phyloP scores from a whole-genome alignment of 2,113 vertebrate species.

The Vulpes lagopus region DNA sequence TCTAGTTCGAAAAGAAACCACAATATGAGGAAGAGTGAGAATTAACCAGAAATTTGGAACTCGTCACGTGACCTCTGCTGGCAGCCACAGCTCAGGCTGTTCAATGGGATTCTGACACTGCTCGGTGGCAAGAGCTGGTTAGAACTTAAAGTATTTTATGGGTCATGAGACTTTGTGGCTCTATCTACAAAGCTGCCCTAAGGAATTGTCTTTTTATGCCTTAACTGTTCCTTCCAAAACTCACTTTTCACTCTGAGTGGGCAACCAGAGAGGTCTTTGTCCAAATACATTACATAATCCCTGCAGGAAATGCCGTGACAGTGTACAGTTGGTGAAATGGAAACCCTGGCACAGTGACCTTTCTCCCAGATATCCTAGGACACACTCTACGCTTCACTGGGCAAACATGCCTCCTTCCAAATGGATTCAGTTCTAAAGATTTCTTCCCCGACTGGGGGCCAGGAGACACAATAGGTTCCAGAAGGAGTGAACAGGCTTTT shows the following conservation, averaged over 20 bases:
- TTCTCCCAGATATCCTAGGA: constrained; percentile 63
- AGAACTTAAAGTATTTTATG: constrained; percentile 51
- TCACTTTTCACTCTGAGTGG: constrained; percentile 39
- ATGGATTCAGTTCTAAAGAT: constrained; percentile 55
- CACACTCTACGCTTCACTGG: constrained; percentile 21
- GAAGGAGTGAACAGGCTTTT: constrained; percentile 32
- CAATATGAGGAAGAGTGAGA: constrained; percentile 4
- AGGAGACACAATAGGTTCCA: constrained; percentile 49
- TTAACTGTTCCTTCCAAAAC: constrained; percentile 32
- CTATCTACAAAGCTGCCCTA: constrained; percentile 22
- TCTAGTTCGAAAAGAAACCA: constrained; percentile 52
- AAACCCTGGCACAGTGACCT: constrained; percentile 64
- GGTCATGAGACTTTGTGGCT: constrained; percentile 43
- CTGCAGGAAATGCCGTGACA: not conserved
- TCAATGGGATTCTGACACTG: not conserved
- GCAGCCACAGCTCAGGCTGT: not conserved
- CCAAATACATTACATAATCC: constrained; percentile 46
- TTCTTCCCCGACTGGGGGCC: constrained; percentile 64
- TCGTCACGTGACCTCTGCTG: not conserved
- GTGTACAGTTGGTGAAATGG: constrained; percentile 19
- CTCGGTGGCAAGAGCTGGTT: constrained; percentile 3
- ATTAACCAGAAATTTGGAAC: constrained; percentile 36
- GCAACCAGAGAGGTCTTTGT: constrained; percentile 41
- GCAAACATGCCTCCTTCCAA: constrained; percentile 65
- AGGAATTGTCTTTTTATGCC: constrained; percentile 53